Percentiles rank a stretch among this genome's conserved stretches.
phyloP scores from a whole-genome alignment of 2,888 invertebrate genomes.

The Leucoma salicis region DNA sequence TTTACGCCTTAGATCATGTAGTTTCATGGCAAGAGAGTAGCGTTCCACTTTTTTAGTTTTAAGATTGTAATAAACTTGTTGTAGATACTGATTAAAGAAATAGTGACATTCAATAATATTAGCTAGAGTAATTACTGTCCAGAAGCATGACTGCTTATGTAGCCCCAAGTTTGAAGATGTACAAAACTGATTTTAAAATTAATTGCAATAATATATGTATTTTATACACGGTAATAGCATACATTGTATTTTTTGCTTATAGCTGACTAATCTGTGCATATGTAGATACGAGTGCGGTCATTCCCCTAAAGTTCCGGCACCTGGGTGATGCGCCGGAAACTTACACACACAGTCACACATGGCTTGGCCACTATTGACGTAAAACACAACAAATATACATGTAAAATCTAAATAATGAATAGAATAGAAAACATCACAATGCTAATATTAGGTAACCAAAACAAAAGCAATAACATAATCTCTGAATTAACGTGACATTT shows the following conservation, averaged over 20 bases:
- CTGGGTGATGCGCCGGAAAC: constrained; percentile 50
- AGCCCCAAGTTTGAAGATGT: too few relatives aligned
- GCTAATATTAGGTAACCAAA: not conserved
- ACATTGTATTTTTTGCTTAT: constrained; percentile 47
- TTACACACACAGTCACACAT: constrained; percentile 41
- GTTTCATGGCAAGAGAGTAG: too few relatives aligned
- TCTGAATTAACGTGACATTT: too few relatives aligned
- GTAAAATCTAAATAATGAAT: not conserved
- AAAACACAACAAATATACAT: constrained; percentile 11
- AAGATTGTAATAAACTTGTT: too few relatives aligned
- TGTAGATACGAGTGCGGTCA: constrained; percentile 47
- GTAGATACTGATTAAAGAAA: too few relatives aligned
- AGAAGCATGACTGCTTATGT: too few relatives aligned
- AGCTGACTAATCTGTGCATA: constrained; percentile 38
- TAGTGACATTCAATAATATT: too few relatives aligned
- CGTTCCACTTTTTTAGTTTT: too few relatives aligned
- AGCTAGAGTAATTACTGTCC: too few relatives aligned
- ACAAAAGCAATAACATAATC: not conserved
- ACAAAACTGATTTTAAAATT: too few relatives aligned
- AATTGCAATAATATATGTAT: too few relatives aligned
- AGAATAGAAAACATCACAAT: not conserved
- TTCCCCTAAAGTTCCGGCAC: constrained; percentile 56
- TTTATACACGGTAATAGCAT: not conserved
- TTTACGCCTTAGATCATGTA: too few relatives aligned
- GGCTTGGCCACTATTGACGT: constrained; percentile 16